A percentile compares a stretch with the other conserved stretches of the same genome.
Evolutionary conservation across 2,113 vertebrate species (phyloP).

Genomic region (Albula glossodonta): DNA sequence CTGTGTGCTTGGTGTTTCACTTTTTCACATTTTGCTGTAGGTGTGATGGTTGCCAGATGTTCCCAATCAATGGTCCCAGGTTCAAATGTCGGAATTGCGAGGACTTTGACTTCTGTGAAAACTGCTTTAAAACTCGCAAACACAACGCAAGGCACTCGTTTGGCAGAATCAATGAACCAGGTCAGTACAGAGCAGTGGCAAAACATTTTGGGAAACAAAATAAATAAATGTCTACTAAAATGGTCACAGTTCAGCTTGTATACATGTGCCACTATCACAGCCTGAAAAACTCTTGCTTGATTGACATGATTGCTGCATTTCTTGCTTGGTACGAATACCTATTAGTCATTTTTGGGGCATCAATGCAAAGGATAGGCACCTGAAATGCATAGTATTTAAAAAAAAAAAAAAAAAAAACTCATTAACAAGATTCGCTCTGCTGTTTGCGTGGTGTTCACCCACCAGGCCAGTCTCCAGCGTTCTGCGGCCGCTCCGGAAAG

Average conservation of each 20-base stretch:
- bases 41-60: slow-evolving; percentile 98
- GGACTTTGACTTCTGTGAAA: slow-evolving; percentile 97
- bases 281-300: too few relatives aligned
- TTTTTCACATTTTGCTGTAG: slow-evolving; percentile 56
- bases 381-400: too few relatives aligned
- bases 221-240: too few relatives aligned
- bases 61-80: slow-evolving; percentile 92
- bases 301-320: too few relatives aligned
- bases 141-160: slow-evolving; percentile 92
- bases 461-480: slow-evolving; percentile 85
- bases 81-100: slow-evolving; percentile 97
- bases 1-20: background rate
- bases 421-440: too few relatives aligned
- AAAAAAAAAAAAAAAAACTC: too few relatives aligned
- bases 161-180: slow-evolving; percentile 94
- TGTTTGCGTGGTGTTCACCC: background rate
- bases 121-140: slow-evolving; percentile 93
- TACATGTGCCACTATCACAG: too few relatives aligned
- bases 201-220: background rate
- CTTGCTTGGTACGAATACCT: too few relatives aligned
- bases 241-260: too few relatives aligned
- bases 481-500: slow-evolving; percentile 92
- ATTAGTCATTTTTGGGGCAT: too few relatives aligned
- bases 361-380: too few relatives aligned
- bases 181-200: slow-evolving; percentile 52